These are phyloP conservation scores for Brachyalestes nurse DNA, from an alignment of 2,797 vertebrate species.

Conservation along the genomic window DNA sequence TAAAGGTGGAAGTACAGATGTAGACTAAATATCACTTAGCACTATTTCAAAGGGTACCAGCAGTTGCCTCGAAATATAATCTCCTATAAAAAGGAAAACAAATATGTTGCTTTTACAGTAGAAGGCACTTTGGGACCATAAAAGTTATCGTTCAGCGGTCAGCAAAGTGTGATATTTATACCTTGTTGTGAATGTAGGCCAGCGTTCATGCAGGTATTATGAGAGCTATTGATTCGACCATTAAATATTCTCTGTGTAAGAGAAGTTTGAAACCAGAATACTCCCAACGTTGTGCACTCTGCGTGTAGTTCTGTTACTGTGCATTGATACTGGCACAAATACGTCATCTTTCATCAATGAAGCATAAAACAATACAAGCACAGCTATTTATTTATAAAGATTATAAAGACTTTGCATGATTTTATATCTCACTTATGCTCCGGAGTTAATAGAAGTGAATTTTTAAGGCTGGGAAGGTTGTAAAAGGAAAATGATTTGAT, in stretches of 20 bases:
- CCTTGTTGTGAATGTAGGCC: background rate
- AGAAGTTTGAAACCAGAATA: no score
- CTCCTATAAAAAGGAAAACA: background rate
- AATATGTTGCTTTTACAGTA: background rate
- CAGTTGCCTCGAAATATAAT: background rate
- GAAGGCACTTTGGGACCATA: background rate
- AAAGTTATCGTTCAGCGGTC: background rate
- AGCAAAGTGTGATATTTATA: background rate
- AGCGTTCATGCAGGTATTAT: background rate
- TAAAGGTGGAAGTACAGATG: background rate
- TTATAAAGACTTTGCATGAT: constrained; percentile 6
- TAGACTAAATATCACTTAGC: background rate
- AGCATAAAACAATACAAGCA: background rate
- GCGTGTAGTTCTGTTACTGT: background rate
- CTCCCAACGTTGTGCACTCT: no score
- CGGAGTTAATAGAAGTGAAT: background rate
- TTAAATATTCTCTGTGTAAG: background rate
- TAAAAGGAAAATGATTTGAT: background rate
- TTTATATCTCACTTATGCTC: background rate
- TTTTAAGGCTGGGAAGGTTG: background rate
- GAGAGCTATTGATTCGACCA: background rate
- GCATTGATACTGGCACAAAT: background rate
- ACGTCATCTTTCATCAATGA: background rate
- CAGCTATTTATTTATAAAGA: background rate
- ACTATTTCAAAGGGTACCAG: background rate